A percentile compares a stretch with the other conserved stretches of the same genome.
phyloP scores from a whole-genome alignment of 2,113 vertebrate genomes.

The Condylura cristata region DNA sequence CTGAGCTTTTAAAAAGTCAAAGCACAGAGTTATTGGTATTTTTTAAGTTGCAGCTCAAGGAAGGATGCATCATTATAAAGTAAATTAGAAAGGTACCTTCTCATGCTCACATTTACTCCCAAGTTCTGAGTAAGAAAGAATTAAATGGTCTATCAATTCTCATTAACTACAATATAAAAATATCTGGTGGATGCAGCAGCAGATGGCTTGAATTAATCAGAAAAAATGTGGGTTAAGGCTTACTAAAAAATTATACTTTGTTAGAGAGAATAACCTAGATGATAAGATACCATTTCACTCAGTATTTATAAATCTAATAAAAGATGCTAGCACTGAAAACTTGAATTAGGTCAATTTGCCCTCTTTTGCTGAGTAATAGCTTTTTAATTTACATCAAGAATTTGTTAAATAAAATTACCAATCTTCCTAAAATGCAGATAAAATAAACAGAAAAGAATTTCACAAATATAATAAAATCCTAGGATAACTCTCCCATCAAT shows the following conservation, averaged over 20 bases:
- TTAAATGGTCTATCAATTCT: conserved; percentile 44
- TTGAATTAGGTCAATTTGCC: not conserved
- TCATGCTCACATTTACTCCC: not conserved
- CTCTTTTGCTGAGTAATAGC: not conserved
- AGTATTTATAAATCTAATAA: not conserved
- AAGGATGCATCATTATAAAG: not conserved
- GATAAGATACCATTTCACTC: not conserved
- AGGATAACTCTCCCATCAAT: not conserved
- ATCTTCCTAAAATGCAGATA: not conserved
- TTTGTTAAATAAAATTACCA: not conserved
- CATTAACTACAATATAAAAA: conserved; percentile 57
- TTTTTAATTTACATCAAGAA: not conserved
- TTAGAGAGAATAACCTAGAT: conserved; percentile 3
- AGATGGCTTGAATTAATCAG: conserved; percentile 60
- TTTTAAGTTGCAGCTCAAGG: not conserved
- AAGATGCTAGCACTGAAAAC: not conserved
- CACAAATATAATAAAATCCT: not conserved
- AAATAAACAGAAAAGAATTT: not conserved
- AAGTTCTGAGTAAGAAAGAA: conserved; percentile 25
- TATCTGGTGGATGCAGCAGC: not conserved
- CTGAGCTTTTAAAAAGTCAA: conserved; percentile 14
- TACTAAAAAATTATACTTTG: conserved; percentile 18
- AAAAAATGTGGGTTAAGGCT: not conserved
- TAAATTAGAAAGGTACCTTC: not conserved
- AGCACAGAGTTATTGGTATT: not conserved